Evolutionary conservation across 2,113 vertebrate species (phyloP).

Genomic region (Bos indicus): DNA sequence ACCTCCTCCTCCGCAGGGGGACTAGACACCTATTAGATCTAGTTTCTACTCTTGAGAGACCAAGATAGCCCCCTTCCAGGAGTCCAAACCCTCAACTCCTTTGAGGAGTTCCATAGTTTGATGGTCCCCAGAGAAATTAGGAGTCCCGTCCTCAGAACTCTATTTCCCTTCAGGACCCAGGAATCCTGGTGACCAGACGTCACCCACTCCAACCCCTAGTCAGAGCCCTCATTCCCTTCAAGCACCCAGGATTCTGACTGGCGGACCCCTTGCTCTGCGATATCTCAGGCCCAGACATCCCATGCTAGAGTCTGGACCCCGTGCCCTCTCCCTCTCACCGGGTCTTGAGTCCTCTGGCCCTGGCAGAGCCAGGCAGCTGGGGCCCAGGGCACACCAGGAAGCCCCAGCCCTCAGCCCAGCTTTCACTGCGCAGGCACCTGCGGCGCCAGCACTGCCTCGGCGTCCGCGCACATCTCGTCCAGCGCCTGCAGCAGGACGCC

Average conservation of each 20-base stretch:
- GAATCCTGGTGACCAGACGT: not conserved
- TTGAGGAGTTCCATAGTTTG: not conserved
- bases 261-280: not conserved
- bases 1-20: not conserved
- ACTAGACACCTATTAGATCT: not conserved
- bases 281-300: not conserved
- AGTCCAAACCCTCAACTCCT: not conserved
- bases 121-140: not conserved
- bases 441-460: slow-evolving; percentile 61
- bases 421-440: not conserved
- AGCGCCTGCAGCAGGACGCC: slow-evolving; percentile 71
- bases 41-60: not conserved
- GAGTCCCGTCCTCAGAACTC: not conserved
- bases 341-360: not conserved
- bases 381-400: not conserved
- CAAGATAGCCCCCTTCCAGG: not conserved
- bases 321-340: not conserved
- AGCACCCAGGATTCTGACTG: not conserved
- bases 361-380: not conserved
- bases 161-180: not conserved
- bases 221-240: not conserved
- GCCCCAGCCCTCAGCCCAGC: not conserved
- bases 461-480: slow-evolving; percentile 69
- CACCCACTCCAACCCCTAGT: not conserved
- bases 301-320: not conserved